Evolutionary conservation across 2,888 invertebrate genomes (phyloP), one percentile per base, ranked within the genome.

Genomic region (Glyphotaelius pellucidus): DNA sequence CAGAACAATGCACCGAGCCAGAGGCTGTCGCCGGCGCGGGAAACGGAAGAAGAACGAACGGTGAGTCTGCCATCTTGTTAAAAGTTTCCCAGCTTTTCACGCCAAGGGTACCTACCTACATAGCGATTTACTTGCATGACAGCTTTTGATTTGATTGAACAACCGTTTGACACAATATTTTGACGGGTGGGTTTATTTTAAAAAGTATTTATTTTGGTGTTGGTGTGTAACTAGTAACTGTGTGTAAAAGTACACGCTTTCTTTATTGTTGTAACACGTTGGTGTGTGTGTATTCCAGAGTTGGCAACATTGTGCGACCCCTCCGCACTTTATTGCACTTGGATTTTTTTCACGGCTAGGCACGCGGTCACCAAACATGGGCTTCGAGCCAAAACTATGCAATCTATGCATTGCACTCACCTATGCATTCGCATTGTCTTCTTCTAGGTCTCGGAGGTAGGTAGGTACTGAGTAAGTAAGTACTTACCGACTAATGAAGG

Each of bases 1-100:
- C 92, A 92, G 87, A 93, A 93, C 92, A 93, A 93, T 93, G 93
- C 92, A n/a, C 84, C 92, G 42, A 92, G 90, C 84, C 93, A 90
- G 89, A 90, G 91, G 88, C 91, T 93, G 92, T 93, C 93, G 79
- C 93, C 93, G 81, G 85, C 93, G 85, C 92, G 89, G 90, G 93
- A 93, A 90, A 35, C 87, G 91, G 93, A 92, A 84, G 92, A 91
- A 32, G 93, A 92, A 19, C 87, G 91, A 87, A 92, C 92, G 93
- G 93, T 93, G 91, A 93, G 93, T 93, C 80, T 83, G 86, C 86
- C 92, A 89, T 91, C 80, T 90, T 92, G 90, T 83, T n/a, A 84
- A 30, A 83, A 67, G 67, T 67, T 89, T 85, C 79, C 84, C 90
- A 79, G 90, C 88, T 92, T 87, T 90, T 88, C 90, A 35, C 88